Evolutionary conservation across 2,797 vertebrate species (phyloP).

Genomic region (Chelonia mydas): DNA sequence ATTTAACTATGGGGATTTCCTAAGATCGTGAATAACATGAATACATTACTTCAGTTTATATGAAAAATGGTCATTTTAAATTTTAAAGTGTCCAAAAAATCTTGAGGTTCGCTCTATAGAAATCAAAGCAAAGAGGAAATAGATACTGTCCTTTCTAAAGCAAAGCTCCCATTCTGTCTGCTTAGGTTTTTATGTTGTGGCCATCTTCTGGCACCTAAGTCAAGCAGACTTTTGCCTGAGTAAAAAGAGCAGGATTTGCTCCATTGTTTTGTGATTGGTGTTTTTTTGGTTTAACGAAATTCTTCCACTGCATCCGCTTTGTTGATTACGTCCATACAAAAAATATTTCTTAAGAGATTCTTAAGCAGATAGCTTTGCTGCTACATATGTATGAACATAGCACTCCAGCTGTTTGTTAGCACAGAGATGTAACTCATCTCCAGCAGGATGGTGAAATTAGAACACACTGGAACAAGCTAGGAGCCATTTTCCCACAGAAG

Average conservation of each 20-base stretch:
- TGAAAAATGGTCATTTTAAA: not conserved
- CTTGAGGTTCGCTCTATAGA: not conserved
- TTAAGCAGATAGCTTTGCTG: not conserved
- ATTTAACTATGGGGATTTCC: not conserved
- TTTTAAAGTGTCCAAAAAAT: not conserved
- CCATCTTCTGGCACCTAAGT: not conserved
- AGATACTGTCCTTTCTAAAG: not conserved
- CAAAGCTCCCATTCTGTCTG: not conserved
- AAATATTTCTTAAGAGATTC: slow-evolving; percentile 14
- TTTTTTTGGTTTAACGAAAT: not conserved
- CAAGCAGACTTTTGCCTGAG: not conserved
- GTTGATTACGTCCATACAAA: slow-evolving; percentile 14
- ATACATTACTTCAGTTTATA: not conserved
- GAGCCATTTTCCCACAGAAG: slow-evolving; percentile 65
- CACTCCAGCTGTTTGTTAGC: slow-evolving; percentile 26
- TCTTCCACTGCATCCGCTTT: slow-evolving; percentile 6
- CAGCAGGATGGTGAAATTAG: slow-evolving; percentile 61
- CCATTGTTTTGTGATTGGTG: not conserved
- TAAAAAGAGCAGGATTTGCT: not conserved
- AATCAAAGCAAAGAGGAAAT: not conserved
- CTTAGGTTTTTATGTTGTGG: not conserved
- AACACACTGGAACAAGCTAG: slow-evolving; percentile 66
- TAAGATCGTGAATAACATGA: not conserved
- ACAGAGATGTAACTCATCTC: slow-evolving; percentile 54
- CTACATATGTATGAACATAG: slow-evolving; percentile 30